phyloP scores from a whole-genome alignment of 2,113 vertebrate genomes.

The Numenius arquata region DNA sequence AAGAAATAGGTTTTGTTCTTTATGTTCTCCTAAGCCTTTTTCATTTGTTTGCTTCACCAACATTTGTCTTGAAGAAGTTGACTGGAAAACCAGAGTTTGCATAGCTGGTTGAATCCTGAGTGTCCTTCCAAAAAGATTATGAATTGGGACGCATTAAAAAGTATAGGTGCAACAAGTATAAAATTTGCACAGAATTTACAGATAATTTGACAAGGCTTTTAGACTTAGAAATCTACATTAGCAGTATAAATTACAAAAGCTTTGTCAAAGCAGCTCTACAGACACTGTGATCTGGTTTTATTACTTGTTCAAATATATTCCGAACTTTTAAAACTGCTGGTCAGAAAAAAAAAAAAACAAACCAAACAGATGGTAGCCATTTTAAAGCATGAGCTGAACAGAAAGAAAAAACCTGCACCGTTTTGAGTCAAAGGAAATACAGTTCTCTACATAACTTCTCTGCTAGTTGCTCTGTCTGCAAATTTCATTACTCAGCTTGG shows the following conservation, averaged over 20 bases:
- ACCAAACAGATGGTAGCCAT: neutral
- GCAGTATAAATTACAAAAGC: neutral
- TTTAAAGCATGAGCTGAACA: neutral
- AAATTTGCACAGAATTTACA: neutral
- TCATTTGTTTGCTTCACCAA: neutral
- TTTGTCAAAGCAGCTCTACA: neutral
- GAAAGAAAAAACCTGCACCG: neutral
- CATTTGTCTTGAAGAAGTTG: neutral
- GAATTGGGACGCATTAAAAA: neutral
- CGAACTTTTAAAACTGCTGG: neutral
- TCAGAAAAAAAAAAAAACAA: neutral
- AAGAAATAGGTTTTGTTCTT: neutral
- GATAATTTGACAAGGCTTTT: neutral
- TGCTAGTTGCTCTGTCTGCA: neutral
- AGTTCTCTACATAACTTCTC: accelerated
- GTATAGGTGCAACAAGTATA: neutral
- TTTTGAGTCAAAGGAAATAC: neutral
- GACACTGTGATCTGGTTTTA: neutral
- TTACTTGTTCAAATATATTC: neutral
- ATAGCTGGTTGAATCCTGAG: neutral
- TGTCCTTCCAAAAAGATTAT: neutral
- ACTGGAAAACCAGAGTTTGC: neutral
- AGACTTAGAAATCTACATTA: neutral
- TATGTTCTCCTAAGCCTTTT: neutral
- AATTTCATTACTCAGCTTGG: neutral